phyloP scores from a whole-genome alignment of 2,888 invertebrate species.

The Ganaspis brasiliensis region DNA sequence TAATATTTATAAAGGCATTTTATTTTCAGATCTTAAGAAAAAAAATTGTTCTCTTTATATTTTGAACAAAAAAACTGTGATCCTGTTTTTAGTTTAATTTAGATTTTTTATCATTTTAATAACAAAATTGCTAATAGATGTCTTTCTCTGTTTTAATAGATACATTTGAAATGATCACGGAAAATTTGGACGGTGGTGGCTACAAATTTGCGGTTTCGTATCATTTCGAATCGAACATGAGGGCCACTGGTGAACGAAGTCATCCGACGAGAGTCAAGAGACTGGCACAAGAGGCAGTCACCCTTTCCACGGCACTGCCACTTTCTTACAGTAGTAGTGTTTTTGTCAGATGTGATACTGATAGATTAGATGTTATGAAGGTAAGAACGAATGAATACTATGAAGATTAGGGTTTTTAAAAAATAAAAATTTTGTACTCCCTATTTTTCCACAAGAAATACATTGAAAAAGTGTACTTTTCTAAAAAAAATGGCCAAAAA shows the following conservation, averaged over 20 bases:
- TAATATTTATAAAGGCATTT: too few relatives aligned
- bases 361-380: conserved; percentile 97
- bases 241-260: conserved; percentile 92
- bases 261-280: conserved; percentile 94
- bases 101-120: too few relatives aligned
- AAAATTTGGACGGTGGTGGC: conserved; percentile 87
- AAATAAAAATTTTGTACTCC: too few relatives aligned
- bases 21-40: too few relatives aligned
- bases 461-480: too few relatives aligned
- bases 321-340: conserved; percentile 96
- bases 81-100: too few relatives aligned
- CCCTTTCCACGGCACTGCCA: conserved; percentile 94
- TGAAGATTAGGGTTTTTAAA: too few relatives aligned
- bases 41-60: too few relatives aligned
- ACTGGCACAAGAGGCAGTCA: conserved; percentile 96
- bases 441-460: background rate
- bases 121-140: too few relatives aligned
- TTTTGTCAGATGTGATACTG: conserved; percentile 96
- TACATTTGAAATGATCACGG: conserved; percentile 95
- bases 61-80: too few relatives aligned
- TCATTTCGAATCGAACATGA: conserved; percentile 93
- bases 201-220: conserved; percentile 93
- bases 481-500: too few relatives aligned
- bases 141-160: conserved; percentile 85
- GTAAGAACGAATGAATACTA: too few relatives aligned